Conservation (phyloP, 1,140 invertebrate genomes). For the Ridgeia piscesae region DNA sequence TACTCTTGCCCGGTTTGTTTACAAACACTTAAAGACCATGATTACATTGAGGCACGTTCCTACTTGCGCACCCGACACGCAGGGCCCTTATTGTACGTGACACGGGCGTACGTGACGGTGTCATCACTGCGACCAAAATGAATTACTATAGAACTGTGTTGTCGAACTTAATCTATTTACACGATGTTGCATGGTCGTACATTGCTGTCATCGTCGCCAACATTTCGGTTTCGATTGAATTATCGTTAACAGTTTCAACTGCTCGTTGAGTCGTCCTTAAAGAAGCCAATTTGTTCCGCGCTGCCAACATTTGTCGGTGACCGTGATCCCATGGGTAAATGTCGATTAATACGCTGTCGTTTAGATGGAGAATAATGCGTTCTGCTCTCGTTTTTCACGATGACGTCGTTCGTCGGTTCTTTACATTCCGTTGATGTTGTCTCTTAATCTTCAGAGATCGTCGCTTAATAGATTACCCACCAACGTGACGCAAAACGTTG, state of each 20-base stretch:
- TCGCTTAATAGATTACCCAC: background rate
- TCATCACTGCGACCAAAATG: too few species aligned
- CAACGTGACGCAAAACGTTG: background rate
- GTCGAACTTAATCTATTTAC: too few species aligned
- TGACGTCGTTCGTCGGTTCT: background rate
- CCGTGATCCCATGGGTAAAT: background rate
- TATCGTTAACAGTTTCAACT: too few species aligned
- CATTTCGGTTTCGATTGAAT: too few species aligned
- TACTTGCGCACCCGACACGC: background rate
- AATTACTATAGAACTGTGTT: too few species aligned
- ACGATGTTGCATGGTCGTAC: too few species aligned
- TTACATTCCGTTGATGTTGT: background rate
- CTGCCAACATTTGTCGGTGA: background rate
- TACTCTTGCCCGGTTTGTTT: background rate
- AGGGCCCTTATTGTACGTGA: background rate
- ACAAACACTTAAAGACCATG: background rate
- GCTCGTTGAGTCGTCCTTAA: background rate
- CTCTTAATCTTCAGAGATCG: background rate
- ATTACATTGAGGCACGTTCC: background rate
- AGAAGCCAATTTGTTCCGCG: background rate
- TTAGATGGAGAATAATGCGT: background rate
- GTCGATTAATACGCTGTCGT: background rate
- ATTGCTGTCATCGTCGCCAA: too few species aligned
- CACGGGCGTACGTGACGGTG: background rate
- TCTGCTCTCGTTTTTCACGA: background rate